phyloP scores from a whole-genome alignment of 1,140 invertebrate genomes.

The Diploscapter pachys region DNA sequence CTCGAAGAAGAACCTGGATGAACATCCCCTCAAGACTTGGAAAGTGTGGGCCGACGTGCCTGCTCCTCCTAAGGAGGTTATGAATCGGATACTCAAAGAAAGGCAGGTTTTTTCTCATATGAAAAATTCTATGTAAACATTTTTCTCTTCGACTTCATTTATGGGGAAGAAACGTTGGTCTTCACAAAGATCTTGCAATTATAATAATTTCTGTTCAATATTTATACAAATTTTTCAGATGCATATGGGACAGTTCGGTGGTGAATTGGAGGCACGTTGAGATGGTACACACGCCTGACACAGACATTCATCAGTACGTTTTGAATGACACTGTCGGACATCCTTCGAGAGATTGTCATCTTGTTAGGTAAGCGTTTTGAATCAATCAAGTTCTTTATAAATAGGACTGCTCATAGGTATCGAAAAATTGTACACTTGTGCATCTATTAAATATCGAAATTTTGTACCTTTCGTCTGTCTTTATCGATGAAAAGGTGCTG shows the following conservation, averaged over 20 bases:
- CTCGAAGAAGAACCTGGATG: conserved; percentile 10
- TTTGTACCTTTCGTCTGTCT: background rate
- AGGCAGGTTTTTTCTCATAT: conserved; percentile 2
- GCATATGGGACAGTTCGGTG: conserved; percentile 25
- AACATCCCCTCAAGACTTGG: conserved; percentile 23
- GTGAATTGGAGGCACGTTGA: conserved; percentile 28
- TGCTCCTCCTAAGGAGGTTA: conserved; percentile 28
- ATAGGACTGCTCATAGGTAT: background rate
- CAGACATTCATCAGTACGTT: conserved; percentile 33
- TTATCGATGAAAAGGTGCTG: background rate
- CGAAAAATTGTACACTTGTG: background rate
- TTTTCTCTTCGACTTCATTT: background rate
- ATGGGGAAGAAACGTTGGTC: too few relatives aligned
- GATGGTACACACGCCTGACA: conserved; percentile 21
- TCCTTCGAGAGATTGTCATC: conserved; percentile 29
- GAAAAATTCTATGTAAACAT: too few relatives aligned
- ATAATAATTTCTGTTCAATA: background rate
- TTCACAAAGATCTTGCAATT: too few relatives aligned
- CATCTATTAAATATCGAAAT: background rate
- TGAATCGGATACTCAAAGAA: conserved; percentile 22
- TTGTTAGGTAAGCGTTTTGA: conserved; percentile 18
- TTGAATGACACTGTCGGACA: conserved; percentile 33
- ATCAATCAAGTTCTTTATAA: background rate
- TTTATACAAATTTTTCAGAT: conserved; percentile 3
- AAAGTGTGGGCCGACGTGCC: conserved; percentile 24